Base-by-base conservation (phyloP, 2,797 vertebrate genomes). In the Tokudaia muenninki region DNA sequence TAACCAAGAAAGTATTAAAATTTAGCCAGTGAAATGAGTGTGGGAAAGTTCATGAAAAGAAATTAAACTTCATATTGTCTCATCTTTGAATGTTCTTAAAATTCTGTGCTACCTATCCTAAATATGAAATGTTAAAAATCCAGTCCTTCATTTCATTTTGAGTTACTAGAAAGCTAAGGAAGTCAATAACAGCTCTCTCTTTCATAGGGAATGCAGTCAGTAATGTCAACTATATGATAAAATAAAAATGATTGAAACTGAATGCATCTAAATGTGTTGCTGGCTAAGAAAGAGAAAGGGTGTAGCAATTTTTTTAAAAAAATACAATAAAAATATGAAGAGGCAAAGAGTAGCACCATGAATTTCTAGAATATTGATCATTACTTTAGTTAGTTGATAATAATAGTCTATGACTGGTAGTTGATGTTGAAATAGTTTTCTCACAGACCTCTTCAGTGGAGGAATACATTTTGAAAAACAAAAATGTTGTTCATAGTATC, bases 81-180 rank as follows among this genome's bases (percentile, higher is more conserved):
- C 22, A 65, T 11, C 37, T 94, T 92, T 6, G 52, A 57, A 52
- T 92, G 59, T 94, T 61, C 37, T 44, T 3, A 21, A 87, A 26
- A 55, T 78, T 94, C 26, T 87, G 8, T 75, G 21, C 0, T 13
- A 26, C 31, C 7, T n/a, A 37, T 72, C 21, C 4, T 52, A n/a
- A 72, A 14, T 82, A 52, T 92, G 37, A 92, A 96, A 96, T 90
- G 75, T 67, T 93, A 90, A 93, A 57, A 93, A n/a, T 21, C 83
- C 57, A 77, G 55, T 87, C 52, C 34, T 92, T 97, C 52, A 94
- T 79, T 96, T 96, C 26, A 95, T 94, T 97, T 90, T 93, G 65
- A 84, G 63, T 65, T 82, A 92, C 94, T 29, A 90, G 55, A 95
- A 96, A 94, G 57, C 72, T 87, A 95, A 90, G 41, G 22, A 96